Conservation (phyloP, 2,113 vertebrate species). For the Aldabrachelys gigantea region DNA sequence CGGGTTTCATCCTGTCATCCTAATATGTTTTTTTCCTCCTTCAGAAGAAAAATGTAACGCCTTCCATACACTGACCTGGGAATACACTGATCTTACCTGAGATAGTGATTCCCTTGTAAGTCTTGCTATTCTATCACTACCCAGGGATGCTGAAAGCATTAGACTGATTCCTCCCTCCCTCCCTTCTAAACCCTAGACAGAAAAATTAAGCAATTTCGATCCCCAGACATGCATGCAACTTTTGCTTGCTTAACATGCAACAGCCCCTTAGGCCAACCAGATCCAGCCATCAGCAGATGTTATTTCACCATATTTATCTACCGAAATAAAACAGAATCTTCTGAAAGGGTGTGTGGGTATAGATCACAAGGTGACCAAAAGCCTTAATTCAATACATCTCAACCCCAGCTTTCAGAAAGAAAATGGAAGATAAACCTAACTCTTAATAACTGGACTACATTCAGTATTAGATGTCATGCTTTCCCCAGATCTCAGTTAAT, state of each 20-base stretch:
- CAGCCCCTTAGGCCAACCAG: neutral
- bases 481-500: neutral
- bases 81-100: neutral
- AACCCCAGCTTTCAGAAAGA: neutral
- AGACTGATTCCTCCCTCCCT: neutral
- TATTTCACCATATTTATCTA: neutral
- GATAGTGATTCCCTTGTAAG: neutral
- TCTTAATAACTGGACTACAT: neutral
- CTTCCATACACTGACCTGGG: fast-evolving
- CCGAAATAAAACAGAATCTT: neutral
- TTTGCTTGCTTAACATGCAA: neutral
- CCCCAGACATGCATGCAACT: neutral
- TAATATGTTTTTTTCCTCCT: neutral
- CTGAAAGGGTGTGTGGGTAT: neutral
- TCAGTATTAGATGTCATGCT: neutral
- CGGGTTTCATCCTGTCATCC: neutral
- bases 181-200: neutral
- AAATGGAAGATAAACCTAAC: neutral
- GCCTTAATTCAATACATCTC: neutral
- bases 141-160: neutral
- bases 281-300: conserved; percentile 13
- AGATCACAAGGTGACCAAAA: neutral
- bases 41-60: neutral
- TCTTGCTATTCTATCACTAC: neutral
- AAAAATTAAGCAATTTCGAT: neutral